These are phyloP conservation scores for Rynchops niger DNA, from an alignment of 2,113 vertebrate genomes.

Conservation along the genomic window DNA sequence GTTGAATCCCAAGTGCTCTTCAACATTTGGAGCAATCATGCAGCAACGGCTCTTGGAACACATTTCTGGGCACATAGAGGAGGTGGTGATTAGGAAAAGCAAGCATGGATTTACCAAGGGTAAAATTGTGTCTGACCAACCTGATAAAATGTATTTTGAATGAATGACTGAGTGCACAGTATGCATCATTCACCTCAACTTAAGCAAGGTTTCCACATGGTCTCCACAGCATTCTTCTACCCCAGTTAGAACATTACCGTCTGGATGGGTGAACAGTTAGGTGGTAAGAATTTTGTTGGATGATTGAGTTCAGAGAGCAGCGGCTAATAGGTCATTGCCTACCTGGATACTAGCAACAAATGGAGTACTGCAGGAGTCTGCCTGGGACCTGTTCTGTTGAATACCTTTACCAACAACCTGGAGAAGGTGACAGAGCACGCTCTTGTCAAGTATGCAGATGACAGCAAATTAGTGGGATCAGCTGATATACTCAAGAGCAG, in stretches of 20 bases:
- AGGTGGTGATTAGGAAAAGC: not conserved
- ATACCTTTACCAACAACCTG: not conserved
- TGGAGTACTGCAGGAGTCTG: not conserved
- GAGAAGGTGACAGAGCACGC: not conserved
- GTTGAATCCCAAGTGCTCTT: not conserved
- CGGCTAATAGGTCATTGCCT: not conserved
- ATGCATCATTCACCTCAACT: not conserved
- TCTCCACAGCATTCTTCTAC: not conserved
- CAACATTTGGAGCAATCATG: not conserved
- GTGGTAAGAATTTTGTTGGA: not conserved
- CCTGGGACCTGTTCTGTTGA: not conserved
- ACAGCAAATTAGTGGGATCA: not conserved
- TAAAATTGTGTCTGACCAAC: not conserved
- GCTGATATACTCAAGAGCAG: not conserved
- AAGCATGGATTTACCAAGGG: not conserved
- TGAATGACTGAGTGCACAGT: too few relatives aligned
- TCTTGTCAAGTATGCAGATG: not conserved
- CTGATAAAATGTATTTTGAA: not conserved
- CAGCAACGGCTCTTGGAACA: not conserved
- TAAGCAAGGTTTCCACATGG: not conserved
- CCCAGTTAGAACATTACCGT: not conserved
- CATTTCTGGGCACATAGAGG: not conserved
- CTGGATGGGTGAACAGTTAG: not conserved
- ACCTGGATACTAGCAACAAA: not conserved
- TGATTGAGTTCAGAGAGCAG: rapidly evolving